Percentiles rank a stretch among this genome's conserved stretches.
phyloP scores from a whole-genome alignment of 2,113 vertebrate genomes.

The Gallinago jamesoni region DNA sequence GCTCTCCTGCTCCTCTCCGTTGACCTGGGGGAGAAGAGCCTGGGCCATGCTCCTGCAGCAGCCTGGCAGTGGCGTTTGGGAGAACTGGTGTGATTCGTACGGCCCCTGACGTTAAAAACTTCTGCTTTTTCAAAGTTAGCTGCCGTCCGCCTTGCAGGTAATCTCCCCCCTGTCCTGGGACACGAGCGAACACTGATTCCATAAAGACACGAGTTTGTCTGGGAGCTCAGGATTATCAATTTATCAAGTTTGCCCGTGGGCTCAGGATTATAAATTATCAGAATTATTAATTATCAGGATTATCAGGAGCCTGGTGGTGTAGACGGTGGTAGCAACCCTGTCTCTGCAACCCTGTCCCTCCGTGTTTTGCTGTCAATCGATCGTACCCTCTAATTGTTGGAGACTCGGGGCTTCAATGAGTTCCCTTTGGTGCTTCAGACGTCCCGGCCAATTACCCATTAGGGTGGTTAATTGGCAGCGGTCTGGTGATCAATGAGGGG shows the following conservation, averaged over 20 bases:
- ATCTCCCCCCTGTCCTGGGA: neutral
- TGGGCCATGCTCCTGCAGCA: fast-evolving
- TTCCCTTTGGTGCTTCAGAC: neutral
- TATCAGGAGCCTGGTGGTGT: neutral
- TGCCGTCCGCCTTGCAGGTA: neutral
- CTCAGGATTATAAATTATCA: too few species aligned
- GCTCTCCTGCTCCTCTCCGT: neutral
- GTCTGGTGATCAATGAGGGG: neutral
- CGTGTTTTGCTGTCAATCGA: fast-evolving
- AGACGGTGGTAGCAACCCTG: fast-evolving
- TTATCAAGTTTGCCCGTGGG: too few species aligned
- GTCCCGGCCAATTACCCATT: neutral
- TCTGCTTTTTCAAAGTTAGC: fast-evolving
- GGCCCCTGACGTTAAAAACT: fast-evolving
- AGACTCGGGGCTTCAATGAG: neutral
- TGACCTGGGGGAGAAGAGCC: neutral
- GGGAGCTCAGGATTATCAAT: neutral
- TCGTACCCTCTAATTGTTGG: neutral
- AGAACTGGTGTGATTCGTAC: fast-evolving
- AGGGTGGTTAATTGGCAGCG: neutral
- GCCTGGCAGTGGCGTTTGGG: fast-evolving
- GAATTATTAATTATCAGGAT: too few species aligned
- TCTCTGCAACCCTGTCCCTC: neutral
- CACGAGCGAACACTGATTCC: fast-evolving
- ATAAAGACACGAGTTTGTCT: too few species aligned